Base-by-base conservation (phyloP, 2,113 vertebrate genomes). In the Lichenostomus cassidix region DNA sequence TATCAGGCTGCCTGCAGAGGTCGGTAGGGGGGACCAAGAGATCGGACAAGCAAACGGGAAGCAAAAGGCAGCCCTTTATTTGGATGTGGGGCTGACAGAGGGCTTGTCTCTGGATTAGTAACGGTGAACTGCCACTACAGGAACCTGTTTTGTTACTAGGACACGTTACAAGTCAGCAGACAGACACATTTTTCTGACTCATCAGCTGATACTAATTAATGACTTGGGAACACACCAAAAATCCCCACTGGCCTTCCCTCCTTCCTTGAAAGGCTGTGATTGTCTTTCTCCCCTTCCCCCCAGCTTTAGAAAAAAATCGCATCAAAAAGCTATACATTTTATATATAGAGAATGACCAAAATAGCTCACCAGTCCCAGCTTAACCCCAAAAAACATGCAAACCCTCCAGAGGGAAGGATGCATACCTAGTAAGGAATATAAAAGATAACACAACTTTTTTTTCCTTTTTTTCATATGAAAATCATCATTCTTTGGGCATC, bases 181-280 rank as follows among this genome's bases (percentile, higher is more conserved):
- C 80, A 83, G 78, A 58, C 89, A 82, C 90, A 46, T 85, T 87
- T 94, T 94, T 80, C 89, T 94, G 84, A 92, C 85, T 90, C 91
- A 92, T 87, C 84, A 83, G 81, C 94, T 87, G 87, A 92, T 87
- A 84, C 33, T 91, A 94, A 95, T 94, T 94, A 96, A 80, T 87
- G 82, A 22, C 89, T 89, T 92, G 82, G 70, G 91, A 95, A 52
- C 37, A 25, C 55, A 96, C 28, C 73, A 92, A 64, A 83, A 92
- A 79, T 87, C 77, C 50, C 87, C 50, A 24, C 1, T 76, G 67
- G 59, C 46, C 49, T 94, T 39, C 39, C 33, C 59, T 39, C 53
- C 37, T 91, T 91, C 89, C 78, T 95, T 95, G 84, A 92, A 89
- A 91, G 81, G 53, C 81, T 85, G n/a, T 1, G 0, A 24, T 92